Evolutionary conservation across 2,113 vertebrate genomes (phyloP).

Genomic region (Bagarius yarrelli): DNA sequence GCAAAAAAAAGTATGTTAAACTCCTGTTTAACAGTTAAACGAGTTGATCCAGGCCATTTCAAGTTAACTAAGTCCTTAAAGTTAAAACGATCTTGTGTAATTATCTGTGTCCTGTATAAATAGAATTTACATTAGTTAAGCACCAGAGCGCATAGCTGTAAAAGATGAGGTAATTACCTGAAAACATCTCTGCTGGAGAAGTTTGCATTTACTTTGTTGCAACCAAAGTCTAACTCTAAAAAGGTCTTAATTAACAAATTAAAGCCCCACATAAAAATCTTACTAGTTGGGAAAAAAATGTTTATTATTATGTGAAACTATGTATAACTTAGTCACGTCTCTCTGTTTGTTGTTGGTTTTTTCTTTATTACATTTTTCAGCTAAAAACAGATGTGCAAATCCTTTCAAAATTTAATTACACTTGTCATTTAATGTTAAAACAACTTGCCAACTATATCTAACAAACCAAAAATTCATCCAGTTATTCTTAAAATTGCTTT

Average conservation of each 20-base stretch:
- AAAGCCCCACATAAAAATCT: background rate
- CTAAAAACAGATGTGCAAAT: background rate
- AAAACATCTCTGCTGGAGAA: constrained; percentile 9
- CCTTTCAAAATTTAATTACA: background rate
- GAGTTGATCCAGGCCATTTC: constrained; percentile 13
- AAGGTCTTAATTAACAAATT: background rate
- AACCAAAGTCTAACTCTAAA: background rate
- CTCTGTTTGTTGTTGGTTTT: background rate
- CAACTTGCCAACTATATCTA: background rate
- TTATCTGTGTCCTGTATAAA: constrained; percentile 36
- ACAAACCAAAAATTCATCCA: background rate
- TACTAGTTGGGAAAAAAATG: background rate
- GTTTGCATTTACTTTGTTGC: constrained; percentile 3
- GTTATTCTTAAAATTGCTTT: background rate
- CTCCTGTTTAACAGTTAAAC: background rate
- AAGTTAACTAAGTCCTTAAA: constrained; percentile 18
- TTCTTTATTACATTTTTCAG: background rate
- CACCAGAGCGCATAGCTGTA: constrained; percentile 6
- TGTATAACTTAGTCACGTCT: background rate
- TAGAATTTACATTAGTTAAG: constrained; percentile 31
- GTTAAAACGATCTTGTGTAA: constrained; percentile 19
- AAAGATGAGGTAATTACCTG: constrained; percentile 31
- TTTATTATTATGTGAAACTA: background rate
- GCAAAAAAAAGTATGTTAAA: background rate
- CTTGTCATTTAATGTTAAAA: background rate